Base-by-base conservation (phyloP, 2,888 invertebrate genomes). In the Pollenia griseotomentosa region DNA sequence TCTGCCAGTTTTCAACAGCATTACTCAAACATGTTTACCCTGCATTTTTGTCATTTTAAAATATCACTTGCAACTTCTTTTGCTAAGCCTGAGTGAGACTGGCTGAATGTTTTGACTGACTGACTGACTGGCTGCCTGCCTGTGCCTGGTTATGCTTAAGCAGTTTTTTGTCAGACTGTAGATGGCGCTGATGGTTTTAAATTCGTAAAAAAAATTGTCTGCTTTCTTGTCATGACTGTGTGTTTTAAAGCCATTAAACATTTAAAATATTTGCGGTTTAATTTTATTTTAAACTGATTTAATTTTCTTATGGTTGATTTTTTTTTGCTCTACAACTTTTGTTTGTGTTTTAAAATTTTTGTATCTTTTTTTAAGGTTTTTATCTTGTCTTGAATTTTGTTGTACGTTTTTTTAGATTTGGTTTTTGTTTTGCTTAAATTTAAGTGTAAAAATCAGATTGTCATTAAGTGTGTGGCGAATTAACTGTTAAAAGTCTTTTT, bases 11-110 rank as follows among this genome's bases (percentile, higher is more conserved):
- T 87, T 82, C 81, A 87, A 84, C 87, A 87, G 84, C 87, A 87
- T 87, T 84, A 53, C 70, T 87, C 81, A 82, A 87, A 87, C 84
- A 82, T 87, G 87, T 87, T 87, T 84, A 84, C 68, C 84, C 81
- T 82, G 87, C 81, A 84, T 87, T 84, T 87, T 87, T 87, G 87
- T 87, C 87, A 87, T 87, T 87, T 87, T 79, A 68, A 87, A 87
- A 87, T 87, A 87, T 87, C 87, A 87, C 87, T 87, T 84, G 84
- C 81, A 87, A 80, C 84, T 81, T 87, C 74, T 68, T 82, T 86
- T 44, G 63, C 70, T 53, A 6, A 33, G 33, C 33, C 33, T 33
- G 33, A 33, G 33, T 33, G 33, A 14, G 55, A 44, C 55, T 42
- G 19, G 42, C 12, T 44, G 53, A 33, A 33, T 53, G 70, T 53